phyloP scores from a whole-genome alignment of 1,140 invertebrate species.

The Drosophila sucinea region DNA sequence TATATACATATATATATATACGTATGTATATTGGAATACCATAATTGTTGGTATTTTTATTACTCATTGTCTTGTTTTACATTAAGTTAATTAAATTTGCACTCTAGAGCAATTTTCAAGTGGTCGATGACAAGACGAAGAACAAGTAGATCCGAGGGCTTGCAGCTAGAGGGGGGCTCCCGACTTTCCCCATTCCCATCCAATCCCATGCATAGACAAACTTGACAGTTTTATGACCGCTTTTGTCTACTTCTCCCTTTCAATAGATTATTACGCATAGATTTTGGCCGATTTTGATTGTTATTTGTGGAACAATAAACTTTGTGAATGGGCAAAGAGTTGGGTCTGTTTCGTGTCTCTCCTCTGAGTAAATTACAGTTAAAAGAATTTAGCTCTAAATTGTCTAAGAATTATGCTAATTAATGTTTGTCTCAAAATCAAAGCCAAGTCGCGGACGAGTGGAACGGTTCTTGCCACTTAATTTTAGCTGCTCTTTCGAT shows the following conservation, averaged over 20 bases:
- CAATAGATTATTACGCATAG: conserved; percentile 43
- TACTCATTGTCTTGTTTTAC: conserved; percentile 20
- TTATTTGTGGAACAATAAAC: conserved; percentile 71
- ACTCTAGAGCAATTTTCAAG: conserved; percentile 13
- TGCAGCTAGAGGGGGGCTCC: too few relatives aligned
- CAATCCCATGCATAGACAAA: too few relatives aligned
- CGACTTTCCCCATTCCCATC: too few relatives aligned
- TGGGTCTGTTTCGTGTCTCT: conserved; percentile 14
- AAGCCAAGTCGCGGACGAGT: background rate
- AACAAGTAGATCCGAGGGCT: too few relatives aligned
- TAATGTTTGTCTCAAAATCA: conserved; percentile 3
- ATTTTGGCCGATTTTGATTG: conserved; percentile 24
- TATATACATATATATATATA: conserved; percentile 10
- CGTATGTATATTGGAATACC: background rate
- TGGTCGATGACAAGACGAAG: conserved; percentile 10
- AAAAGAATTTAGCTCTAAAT: background rate
- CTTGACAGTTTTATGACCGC: conserved; percentile 27
- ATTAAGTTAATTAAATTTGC: conserved; percentile 48
- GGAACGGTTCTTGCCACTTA: conserved; percentile 9
- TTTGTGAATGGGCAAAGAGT: conserved; percentile 51
- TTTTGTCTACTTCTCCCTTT: conserved; percentile 12
- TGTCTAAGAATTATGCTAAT: background rate
- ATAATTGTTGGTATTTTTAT: conserved; percentile 31
- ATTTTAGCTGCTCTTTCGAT: background rate
- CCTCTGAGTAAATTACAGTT: background rate